Conservation (phyloP, 1,140 invertebrate species). For the Phenacoccus solenopsis region DNA sequence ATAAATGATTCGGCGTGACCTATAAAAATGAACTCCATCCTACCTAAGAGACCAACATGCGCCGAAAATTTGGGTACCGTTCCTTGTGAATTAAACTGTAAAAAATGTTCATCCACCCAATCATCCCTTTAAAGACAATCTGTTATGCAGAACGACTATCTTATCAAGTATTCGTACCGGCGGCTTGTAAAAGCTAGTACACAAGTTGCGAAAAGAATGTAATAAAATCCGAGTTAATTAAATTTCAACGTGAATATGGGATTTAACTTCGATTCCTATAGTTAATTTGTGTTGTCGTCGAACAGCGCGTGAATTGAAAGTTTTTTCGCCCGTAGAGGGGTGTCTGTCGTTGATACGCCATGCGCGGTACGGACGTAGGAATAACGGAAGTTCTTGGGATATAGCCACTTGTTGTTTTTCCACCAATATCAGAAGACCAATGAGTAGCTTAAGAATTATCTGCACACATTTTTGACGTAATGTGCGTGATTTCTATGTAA, state of each 20-base stretch:
- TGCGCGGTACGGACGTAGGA: neutral
- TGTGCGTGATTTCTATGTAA: neutral
- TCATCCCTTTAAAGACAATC: too few relatives aligned
- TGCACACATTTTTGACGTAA: neutral
- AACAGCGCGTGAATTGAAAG: neutral
- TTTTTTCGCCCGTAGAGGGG: neutral
- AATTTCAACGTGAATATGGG: neutral
- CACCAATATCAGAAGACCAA: neutral
- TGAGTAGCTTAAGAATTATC: neutral
- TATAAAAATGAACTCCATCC: too few relatives aligned
- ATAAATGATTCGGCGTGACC: too few relatives aligned
- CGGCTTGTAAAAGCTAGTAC: too few relatives aligned
- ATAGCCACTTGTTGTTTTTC: conserved; percentile 1
- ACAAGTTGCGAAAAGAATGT: too few relatives aligned
- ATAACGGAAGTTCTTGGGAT: neutral
- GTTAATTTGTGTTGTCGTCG: neutral
- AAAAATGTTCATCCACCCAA: too few relatives aligned
- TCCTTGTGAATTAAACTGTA: too few relatives aligned
- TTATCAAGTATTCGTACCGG: too few relatives aligned
- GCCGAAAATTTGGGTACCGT: too few relatives aligned
- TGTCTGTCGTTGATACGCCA: neutral
- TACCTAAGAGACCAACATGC: too few relatives aligned
- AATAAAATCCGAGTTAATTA: neutral
- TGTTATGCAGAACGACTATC: too few relatives aligned
- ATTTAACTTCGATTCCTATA: neutral